Base-by-base conservation (phyloP, 1,140 invertebrate species). In the Drosophila equinoxialis region DNA sequence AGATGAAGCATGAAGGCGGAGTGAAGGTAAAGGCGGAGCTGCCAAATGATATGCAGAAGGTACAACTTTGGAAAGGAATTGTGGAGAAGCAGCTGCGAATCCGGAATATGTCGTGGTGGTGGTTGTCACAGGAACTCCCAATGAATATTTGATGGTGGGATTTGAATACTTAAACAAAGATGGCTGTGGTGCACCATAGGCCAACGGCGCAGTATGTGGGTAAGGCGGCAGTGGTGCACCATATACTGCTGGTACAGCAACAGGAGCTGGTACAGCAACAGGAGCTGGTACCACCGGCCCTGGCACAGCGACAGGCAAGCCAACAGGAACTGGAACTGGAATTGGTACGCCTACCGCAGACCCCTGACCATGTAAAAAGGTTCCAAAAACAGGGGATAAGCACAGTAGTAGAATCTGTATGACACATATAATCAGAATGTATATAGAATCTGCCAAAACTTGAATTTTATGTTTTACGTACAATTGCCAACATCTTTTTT, bases 31-130 rank as follows among this genome's bases (percentile, higher is more conserved):
- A 45, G 10, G 26, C 30, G 23, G 7, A n/a, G 14, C 61, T 45
- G 8, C 26, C 10, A 74, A 13, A 35, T 76, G 79, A 37, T 77
- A 73, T 3, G 54, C 58, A 0, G 51, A 35, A 2, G 62, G 30
- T 7, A 30, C 68, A 57, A 20, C 77, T 11, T 57, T 66, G 0
- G 66, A 10, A 0, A 74, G 10, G 8, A 67, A 65, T 6, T 68
- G 77, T 42, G 45, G 70, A 26, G 65, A 41, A 6, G 72, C 20
- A 23, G 75, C 7, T 42, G 79, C 77, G 41, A 81, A 83, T 13
- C 85, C 80, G 0, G 74, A 11, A 41, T 89, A 89, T 0, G 84
- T 89, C 1, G 84, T 89, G 7, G 85, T 89, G 3, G 84, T 89
- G 3, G 84, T 89, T 30, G 84, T 89, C 3, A 89, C 77, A 1